Evolutionary conservation across 2,888 invertebrate species (phyloP), one percentile per base, ranked within the genome.

Genomic region (Pollenia labialis): DNA sequence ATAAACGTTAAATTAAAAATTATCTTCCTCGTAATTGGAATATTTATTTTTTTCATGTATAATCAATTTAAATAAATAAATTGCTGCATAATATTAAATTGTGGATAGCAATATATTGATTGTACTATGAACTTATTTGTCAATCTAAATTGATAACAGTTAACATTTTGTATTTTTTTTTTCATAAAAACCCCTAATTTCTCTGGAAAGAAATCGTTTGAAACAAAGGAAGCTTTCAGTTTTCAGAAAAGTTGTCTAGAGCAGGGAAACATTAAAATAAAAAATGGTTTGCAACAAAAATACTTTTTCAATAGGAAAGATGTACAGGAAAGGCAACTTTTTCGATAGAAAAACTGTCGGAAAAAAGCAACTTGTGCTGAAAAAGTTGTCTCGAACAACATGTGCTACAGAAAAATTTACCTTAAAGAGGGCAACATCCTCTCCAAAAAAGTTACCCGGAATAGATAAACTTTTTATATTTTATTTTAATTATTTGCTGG

Each of bases 51-150:
- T 42, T 54, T 54, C 52, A 16, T 10, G 44, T 46, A 72, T 32
- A 54, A 23, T 32, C 56, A 72, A 72, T 72, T 72, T 72, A 23
- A 58, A 72, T 72, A 58, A 71, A 44, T 44, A 56, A 44, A 56
- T 9, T 46, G 44, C 46, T 44, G 54, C 42, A 54, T 8, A 54
- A 71, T 1, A 11, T 71, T 44, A 71, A 14, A 52, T 40, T 69
- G 32, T 50, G 10, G 9, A 42, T 16, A 50, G 18, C 11, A 40
- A 14, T 58, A 7, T 7, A 52, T 3, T 1, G n/a, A 18, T 18
- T 8, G 8, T 64, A 23, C 40, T 14, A 40, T 58, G 32, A 14
- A 32, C 32, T 50, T 14, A 66, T 66, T 32, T 48, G 46, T 46
- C 18, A 46, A 46, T 46, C 46, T 8, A 14, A 46, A 48, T 66